A percentile compares a stretch with the other conserved stretches of the same genome.
These are phyloP conservation scores for Abscondita cerata DNA, from an alignment of 2,888 invertebrate genomes.

Conservation along the genomic window DNA sequence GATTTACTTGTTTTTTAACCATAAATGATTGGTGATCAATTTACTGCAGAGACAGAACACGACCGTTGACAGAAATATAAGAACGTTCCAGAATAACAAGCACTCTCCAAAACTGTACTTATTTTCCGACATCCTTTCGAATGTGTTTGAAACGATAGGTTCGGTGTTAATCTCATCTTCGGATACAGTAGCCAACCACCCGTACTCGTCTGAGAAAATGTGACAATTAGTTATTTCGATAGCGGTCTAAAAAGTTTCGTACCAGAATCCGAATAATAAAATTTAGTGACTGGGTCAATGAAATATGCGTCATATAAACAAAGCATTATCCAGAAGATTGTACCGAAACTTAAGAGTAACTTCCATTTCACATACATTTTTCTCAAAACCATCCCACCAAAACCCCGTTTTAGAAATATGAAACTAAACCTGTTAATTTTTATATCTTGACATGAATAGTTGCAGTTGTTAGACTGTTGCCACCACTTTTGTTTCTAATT, in stretches of 20 bases:
- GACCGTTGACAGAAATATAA: slow-evolving; percentile 18
- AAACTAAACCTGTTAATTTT: neutral
- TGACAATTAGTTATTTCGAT: neutral
- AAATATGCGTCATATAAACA: slow-evolving; percentile 44
- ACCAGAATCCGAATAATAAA: slow-evolving; percentile 21
- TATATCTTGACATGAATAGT: slow-evolving; percentile 7
- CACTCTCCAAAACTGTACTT: slow-evolving; percentile 11
- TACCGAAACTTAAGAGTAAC: slow-evolving; percentile 46
- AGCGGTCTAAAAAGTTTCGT: neutral
- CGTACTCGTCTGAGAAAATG: slow-evolving; percentile 14
- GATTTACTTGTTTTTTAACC: neutral
- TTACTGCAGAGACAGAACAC: slow-evolving; percentile 11
- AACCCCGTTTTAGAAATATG: neutral
- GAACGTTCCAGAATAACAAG: slow-evolving; percentile 20
- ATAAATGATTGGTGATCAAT: neutral
- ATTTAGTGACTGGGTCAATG: slow-evolving; percentile 36
- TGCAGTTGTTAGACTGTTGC: neutral
- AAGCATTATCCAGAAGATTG: slow-evolving; percentile 48
- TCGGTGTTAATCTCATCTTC: slow-evolving; percentile 9
- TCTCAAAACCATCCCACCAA: slow-evolving; percentile 7
- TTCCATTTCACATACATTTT: slow-evolving; percentile 50
- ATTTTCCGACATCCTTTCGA: neutral
- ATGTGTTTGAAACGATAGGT: neutral
- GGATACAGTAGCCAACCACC: slow-evolving; percentile 14
- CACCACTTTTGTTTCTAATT: neutral